Evolutionary conservation across 23 tunicate species (phyloP).

Genomic region (Oikopleura dioica): DNA sequence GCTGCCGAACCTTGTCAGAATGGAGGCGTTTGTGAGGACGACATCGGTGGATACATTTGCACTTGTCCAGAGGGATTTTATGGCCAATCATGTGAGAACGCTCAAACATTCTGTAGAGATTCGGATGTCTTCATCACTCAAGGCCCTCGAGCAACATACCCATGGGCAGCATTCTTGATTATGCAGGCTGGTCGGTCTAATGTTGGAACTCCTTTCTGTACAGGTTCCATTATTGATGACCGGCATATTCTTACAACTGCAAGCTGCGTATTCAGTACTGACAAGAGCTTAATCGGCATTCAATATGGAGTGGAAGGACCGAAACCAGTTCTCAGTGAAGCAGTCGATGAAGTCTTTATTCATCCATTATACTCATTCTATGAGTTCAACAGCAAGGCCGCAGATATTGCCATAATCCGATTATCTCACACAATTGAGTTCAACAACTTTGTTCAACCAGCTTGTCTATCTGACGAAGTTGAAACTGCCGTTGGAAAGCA

Average conservation of each 20-base stretch:
- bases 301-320: not conserved
- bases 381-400: not conserved
- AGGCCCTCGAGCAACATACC: not conserved
- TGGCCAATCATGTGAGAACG: not conserved
- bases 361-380: not conserved
- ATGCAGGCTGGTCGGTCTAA: not conserved
- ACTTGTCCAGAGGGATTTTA: not conserved
- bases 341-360: not conserved
- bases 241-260: not conserved
- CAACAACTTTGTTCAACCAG: conserved; percentile 56
- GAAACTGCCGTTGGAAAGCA: not conserved
- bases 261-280: not conserved
- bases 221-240: not conserved
- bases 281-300: not conserved
- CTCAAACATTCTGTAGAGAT: not conserved
- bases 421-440: conserved; percentile 25
- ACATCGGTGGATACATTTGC: not conserved
- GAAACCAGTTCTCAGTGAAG: not conserved
- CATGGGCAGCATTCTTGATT: not conserved
- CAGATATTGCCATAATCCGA: conserved; percentile 49
- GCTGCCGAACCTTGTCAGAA: not conserved
- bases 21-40: not conserved
- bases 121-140: not conserved
- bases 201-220: not conserved
- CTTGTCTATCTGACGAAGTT: conserved; percentile 31